Evolutionary conservation across 2,797 vertebrate genomes (phyloP).

Genomic region (Ataeniobius toweri): DNA sequence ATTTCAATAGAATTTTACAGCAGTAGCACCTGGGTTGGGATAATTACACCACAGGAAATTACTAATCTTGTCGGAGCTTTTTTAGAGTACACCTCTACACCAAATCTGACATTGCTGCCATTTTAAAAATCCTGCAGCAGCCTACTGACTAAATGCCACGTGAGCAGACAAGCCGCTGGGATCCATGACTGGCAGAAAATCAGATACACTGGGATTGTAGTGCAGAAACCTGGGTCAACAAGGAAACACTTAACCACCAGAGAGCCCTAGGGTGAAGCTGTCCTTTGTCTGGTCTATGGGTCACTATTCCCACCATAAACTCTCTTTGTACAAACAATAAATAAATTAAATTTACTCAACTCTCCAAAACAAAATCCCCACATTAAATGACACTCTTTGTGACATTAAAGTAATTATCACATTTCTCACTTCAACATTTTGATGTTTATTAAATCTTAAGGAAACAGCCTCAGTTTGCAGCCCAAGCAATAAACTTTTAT

Average conservation of each 20-base stretch:
- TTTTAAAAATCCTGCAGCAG: slow-evolving; percentile 15
- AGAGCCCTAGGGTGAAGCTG: slow-evolving; percentile 33
- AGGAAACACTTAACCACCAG: slow-evolving; percentile 38
- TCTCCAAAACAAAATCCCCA: too few relatives aligned
- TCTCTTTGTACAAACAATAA: slow-evolving; percentile 7
- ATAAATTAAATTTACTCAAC: neutral
- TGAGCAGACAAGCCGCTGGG: slow-evolving; percentile 37
- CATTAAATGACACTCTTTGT: neutral
- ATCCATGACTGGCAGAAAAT: slow-evolving; percentile 45
- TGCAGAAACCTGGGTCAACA: slow-evolving; percentile 50
- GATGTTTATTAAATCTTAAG: too few relatives aligned
- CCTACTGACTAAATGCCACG: slow-evolving; percentile 35
- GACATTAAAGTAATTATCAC: neutral
- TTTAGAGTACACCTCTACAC: slow-evolving; percentile 16
- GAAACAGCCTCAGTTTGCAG: too few relatives aligned
- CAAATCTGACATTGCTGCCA: slow-evolving; percentile 22
- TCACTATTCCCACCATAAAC: slow-evolving; percentile 21
- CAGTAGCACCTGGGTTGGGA: slow-evolving; percentile 16
- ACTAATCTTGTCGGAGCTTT: slow-evolving; percentile 20
- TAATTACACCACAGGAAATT: slow-evolving; percentile 7
- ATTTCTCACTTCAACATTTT: neutral
- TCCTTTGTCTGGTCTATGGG: slow-evolving; percentile 14
- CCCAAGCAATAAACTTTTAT: too few relatives aligned
- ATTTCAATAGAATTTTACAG: slow-evolving; percentile 16
- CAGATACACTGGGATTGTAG: slow-evolving; percentile 46